Base-by-base conservation (phyloP, 2,113 vertebrate species). In the Stegostoma tigrinum region DNA sequence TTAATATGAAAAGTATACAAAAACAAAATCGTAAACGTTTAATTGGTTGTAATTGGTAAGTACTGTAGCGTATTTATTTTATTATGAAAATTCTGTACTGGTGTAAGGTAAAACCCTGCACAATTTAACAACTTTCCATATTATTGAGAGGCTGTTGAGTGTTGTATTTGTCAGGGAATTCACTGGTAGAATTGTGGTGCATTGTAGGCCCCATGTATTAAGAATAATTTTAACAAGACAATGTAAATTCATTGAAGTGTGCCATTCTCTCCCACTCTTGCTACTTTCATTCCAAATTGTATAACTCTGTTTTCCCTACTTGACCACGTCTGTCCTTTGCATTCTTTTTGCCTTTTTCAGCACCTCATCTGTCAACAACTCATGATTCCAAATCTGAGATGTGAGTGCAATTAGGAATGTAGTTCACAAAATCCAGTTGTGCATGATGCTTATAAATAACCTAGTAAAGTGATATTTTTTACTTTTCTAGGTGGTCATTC, bases 401-500 rank as follows among this genome's bases (percentile, higher is more conserved):
- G 94, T 52, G 94, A 95, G 42, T 75, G 67, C 14, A 95, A 45
- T 95, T 48, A 34, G 91, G 66, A 61, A 95, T 68, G 27, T 14
- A n/a, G 42, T 52, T 95, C 94, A 72, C 94, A 72, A 72, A 95
- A 72, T 95, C 94, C 94, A 95, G 24, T 30, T 70, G 68, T 95
- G 23, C 42, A 38, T 95, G 42, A 70, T 94, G 93, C n/a, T 70
- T 70, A 68, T 15, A 68, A 95, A 95, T 95, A 95, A 95, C 45
- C 67, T 72, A 70, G 94, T 95, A 95, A 95, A 95, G 93, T 95
- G n/a, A 95, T 95, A 52, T 95, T 95, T 95, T 95, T 95, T 95
- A 95, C 98, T 98, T 97, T 97, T 98, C 97, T 97, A 99, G 99
- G 98, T 99, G 98, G 98, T 98, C 99, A 99, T 98, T 98, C 99